Conservation (phyloP, 1,140 invertebrate species). For the Panulirus ornatus region DNA sequence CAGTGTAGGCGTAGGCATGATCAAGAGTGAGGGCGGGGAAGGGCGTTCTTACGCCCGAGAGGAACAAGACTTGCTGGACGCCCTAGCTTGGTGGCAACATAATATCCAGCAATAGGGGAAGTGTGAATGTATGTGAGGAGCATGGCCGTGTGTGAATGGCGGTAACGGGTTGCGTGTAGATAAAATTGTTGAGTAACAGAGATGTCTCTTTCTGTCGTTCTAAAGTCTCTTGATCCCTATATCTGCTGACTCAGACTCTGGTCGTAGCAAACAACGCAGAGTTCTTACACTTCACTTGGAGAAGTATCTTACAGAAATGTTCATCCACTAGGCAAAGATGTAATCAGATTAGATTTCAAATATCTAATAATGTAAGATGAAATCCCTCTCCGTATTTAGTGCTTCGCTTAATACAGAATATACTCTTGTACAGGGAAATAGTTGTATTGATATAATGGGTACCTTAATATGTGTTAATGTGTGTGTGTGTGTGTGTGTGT, state of each 20-base stretch:
- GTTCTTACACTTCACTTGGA: too few relatives aligned
- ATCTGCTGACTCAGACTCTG: too few relatives aligned
- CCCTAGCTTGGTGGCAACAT: slow-evolving; percentile 64
- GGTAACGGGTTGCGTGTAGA: background rate
- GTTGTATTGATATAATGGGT: background rate
- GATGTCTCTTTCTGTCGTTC: too few relatives aligned
- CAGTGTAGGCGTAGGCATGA: background rate
- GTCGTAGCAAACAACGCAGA: too few relatives aligned
- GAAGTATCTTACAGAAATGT: too few relatives aligned
- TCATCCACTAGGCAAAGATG: too few relatives aligned
- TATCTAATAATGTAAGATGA: too few relatives aligned
- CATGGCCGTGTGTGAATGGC: background rate
- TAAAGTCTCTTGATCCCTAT: too few relatives aligned
- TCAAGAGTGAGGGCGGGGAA: slow-evolving; percentile 38
- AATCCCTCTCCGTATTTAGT: too few relatives aligned
- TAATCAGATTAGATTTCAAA: too few relatives aligned
- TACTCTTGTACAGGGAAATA: background rate
- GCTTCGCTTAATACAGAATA: too few relatives aligned
- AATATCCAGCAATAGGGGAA: slow-evolving; percentile 42
- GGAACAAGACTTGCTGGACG: slow-evolving; percentile 61
- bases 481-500: slow-evolving; percentile 13
- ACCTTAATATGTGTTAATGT: background rate
- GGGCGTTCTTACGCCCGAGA: slow-evolving; percentile 28
- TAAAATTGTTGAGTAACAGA: too few relatives aligned
- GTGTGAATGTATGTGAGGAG: background rate